Evolutionary conservation across 2,888 invertebrate species (phyloP).

Genomic region (Hirtodrosophila alboralis): DNA sequence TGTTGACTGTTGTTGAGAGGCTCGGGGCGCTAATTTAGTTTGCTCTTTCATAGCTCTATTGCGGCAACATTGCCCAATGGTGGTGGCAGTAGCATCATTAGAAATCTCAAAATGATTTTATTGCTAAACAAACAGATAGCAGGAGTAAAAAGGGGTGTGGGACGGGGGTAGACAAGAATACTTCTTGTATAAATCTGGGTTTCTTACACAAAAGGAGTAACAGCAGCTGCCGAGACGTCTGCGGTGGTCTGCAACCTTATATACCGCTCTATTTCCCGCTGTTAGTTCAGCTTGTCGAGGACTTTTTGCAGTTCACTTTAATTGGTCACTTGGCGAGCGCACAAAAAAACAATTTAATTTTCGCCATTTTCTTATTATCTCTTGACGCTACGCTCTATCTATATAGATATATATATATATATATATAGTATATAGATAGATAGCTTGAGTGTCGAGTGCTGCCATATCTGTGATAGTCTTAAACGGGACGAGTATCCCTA

Average conservation of each 20-base stretch:
- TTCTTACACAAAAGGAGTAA: constrained; percentile 36
- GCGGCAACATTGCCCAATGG: constrained; percentile 15
- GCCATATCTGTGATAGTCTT: constrained; percentile 22
- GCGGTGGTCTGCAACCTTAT: constrained; percentile 5
- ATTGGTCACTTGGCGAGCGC: constrained; percentile 74
- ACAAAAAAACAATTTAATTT: constrained; percentile 79
- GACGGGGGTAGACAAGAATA: constrained; percentile 11
- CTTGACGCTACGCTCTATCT: too few relatives aligned
- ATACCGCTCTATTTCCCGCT: constrained; percentile 6
- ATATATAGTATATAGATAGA: not conserved
- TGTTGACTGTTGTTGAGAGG: constrained; percentile 51
- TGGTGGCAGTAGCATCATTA: constrained; percentile 55
- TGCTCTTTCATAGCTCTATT: constrained; percentile 41
- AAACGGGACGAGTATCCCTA: constrained; percentile 17
- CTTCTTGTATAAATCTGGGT: constrained; percentile 51
- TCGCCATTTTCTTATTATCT: constrained; percentile 78
- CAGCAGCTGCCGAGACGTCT: constrained; percentile 22
- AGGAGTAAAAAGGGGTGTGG: not conserved
- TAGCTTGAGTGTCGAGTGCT: constrained; percentile 15
- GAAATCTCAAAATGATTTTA: constrained; percentile 72
- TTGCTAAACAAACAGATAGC: constrained; percentile 67
- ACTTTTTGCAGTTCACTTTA: constrained; percentile 70
- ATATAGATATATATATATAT: constrained; percentile 4
- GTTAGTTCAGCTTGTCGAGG: constrained; percentile 41
- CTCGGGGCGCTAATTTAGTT: constrained; percentile 71